Percentiles rank a stretch among this genome's conserved stretches.
phyloP scores from a whole-genome alignment of 1,140 invertebrate species.

The Drosophila pachea region DNA sequence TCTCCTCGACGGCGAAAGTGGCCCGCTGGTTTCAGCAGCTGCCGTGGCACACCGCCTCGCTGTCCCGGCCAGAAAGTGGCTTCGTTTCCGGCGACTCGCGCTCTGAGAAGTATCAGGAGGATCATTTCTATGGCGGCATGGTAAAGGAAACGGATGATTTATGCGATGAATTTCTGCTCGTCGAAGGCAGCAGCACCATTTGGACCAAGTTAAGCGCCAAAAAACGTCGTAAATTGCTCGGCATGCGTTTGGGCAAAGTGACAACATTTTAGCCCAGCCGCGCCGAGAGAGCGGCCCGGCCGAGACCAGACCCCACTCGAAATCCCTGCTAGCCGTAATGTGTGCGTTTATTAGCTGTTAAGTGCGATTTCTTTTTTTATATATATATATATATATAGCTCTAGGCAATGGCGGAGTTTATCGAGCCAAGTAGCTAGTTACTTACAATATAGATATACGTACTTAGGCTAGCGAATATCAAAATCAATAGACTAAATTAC shows the following conservation, averaged over 20 bases:
- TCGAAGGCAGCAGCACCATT: slow-evolving; percentile 81
- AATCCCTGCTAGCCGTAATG: slow-evolving; percentile 47
- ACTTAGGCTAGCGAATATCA: slow-evolving; percentile 51
- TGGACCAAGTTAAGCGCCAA: slow-evolving; percentile 83
- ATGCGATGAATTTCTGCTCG: slow-evolving; percentile 80
- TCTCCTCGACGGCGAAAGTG: slow-evolving; percentile 85
- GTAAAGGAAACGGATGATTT: slow-evolving; percentile 79
- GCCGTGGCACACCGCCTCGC: slow-evolving; percentile 81
- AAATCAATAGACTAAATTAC: slow-evolving; percentile 75
- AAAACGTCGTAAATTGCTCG: slow-evolving; percentile 83
- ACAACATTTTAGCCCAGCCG: slow-evolving; percentile 81
- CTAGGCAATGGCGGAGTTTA: slow-evolving; percentile 29
- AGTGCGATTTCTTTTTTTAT: slow-evolving; percentile 44
- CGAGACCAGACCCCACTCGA: not conserved
- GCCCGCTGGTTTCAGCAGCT: slow-evolving; percentile 86
- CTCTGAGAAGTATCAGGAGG: slow-evolving; percentile 77
- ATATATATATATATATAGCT: slow-evolving; percentile 6
- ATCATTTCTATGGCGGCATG: slow-evolving; percentile 70
- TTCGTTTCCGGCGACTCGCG: slow-evolving; percentile 83
- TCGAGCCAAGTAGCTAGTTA: slow-evolving; percentile 30
- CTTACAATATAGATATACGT: slow-evolving; percentile 32
- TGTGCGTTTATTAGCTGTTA: slow-evolving; percentile 77
- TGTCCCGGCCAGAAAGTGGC: slow-evolving; percentile 85
- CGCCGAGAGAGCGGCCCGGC: too few relatives aligned
- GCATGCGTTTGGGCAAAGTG: slow-evolving; percentile 83